Evolutionary conservation across 30 jellyfish, hydroid and myxozoan genomes (phyloP).

Genomic region (Chrysaora quinquecirrha): DNA sequence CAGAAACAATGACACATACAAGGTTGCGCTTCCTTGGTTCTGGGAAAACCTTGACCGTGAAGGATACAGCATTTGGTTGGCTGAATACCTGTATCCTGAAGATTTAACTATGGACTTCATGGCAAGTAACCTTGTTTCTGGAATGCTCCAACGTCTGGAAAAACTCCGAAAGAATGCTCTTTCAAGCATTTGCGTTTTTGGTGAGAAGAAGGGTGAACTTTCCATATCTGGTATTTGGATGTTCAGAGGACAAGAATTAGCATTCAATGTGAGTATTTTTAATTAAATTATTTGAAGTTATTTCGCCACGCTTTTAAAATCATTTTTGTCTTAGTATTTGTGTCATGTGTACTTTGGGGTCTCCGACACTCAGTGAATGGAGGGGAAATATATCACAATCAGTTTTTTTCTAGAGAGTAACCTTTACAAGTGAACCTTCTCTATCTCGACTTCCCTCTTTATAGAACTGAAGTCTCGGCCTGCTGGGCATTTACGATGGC

Average conservation of each 20-base stretch:
- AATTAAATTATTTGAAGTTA: too few relatives aligned
- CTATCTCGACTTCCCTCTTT: too few relatives aligned
- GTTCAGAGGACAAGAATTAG: slow-evolving; percentile 84
- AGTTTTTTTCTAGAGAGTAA: too few relatives aligned
- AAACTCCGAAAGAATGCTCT: slow-evolving; percentile 78
- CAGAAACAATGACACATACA: slow-evolving; percentile 71
- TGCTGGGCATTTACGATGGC: too few relatives aligned
- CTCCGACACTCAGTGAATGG: too few relatives aligned
- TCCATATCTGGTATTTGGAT: slow-evolving; percentile 88
- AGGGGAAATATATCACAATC: too few relatives aligned
- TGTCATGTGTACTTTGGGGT: too few relatives aligned
- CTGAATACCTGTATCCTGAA: slow-evolving; percentile 80
- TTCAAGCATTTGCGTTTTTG: slow-evolving; percentile 61
- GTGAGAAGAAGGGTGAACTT: slow-evolving; percentile 44
- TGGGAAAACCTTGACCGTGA: slow-evolving; percentile 86
- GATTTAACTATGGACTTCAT: slow-evolving; percentile 61
- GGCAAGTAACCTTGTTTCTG: slow-evolving; percentile 90
- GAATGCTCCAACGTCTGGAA: slow-evolving; percentile 90
- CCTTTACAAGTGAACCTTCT: too few relatives aligned
- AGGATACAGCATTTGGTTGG: slow-evolving; percentile 91
- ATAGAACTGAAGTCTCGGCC: too few relatives aligned
- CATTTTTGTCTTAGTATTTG: too few relatives aligned
- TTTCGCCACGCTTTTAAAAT: too few relatives aligned
- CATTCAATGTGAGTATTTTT: slow-evolving; percentile 71
- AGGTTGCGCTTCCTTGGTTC: slow-evolving; percentile 89